These are phyloP conservation scores for Gerris buenoi DNA, from an alignment of 1,140 invertebrate species.

Conservation along the genomic window DNA sequence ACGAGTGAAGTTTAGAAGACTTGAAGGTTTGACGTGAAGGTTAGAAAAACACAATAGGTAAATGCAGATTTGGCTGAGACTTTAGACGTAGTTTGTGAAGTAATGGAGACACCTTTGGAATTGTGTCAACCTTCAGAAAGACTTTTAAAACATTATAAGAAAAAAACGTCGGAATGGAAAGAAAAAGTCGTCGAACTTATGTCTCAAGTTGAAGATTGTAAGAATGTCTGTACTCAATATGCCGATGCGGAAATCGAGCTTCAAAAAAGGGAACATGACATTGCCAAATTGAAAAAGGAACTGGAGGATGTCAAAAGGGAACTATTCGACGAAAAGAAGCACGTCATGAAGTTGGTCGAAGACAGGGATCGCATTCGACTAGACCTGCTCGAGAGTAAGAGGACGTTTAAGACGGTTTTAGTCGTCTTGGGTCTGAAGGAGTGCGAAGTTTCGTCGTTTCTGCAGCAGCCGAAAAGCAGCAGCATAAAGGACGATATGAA, in stretches of 20 bases:
- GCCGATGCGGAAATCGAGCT: constrained; percentile 7
- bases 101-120: neutral
- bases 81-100: no score
- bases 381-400: constrained; percentile 6
- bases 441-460: neutral
- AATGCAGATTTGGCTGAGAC: no score
- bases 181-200: neutral
- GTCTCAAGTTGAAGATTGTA: constrained; percentile 7
- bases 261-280: constrained; percentile 5
- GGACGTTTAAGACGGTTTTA: constrained; percentile 11
- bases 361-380: constrained; percentile 16
- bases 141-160: constrained; percentile 12
- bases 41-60: no score
- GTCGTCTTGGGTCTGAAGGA: constrained; percentile 10
- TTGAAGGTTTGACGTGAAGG: no score
- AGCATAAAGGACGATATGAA: neutral
- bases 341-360: constrained; percentile 11
- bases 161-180: constrained; percentile 8
- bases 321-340: constrained; percentile 17
- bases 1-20: no score
- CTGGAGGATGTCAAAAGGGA: constrained; percentile 15
- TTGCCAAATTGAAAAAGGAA: constrained; percentile 8
- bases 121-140: neutral
- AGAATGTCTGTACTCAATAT: neutral
- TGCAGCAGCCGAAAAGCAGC: neutral